A percentile compares a stretch with the other conserved stretches of the same genome.
Conservation (phyloP, 2,888 invertebrate species). For the Xestia rhomboidea region DNA sequence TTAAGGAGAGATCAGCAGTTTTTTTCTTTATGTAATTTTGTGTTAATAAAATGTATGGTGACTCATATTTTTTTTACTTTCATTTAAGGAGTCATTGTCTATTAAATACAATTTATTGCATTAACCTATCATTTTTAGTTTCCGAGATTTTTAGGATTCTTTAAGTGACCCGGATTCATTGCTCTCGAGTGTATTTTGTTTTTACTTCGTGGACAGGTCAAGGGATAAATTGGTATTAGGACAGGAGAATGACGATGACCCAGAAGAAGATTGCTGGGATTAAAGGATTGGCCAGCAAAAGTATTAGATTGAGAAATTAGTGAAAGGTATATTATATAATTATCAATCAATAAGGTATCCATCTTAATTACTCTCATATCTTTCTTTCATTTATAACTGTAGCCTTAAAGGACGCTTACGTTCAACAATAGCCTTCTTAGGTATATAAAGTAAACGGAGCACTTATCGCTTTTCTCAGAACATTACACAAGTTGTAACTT, state of each 20-base stretch:
- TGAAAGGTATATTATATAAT: not conserved
- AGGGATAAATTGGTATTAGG: not conserved
- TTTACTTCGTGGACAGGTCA: no score
- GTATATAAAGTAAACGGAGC: slow-evolving; percentile 11
- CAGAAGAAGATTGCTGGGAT: not conserved
- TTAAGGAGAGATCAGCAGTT: no score
- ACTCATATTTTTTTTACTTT: no score
- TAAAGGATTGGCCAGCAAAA: no score
- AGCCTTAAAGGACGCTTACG: not conserved
- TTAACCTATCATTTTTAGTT: no score
- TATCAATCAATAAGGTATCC: not conserved
- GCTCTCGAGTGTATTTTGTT: no score
- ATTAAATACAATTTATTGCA: no score
- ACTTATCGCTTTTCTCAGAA: slow-evolving; percentile 46
- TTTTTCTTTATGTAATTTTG: no score
- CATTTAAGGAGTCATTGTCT: no score
- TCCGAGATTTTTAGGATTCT: no score
- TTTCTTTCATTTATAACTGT: not conserved
- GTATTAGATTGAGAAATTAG: not conserved
- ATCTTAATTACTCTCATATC: not conserved
- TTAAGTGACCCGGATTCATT: no score
- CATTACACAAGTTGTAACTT: slow-evolving; percentile 47
- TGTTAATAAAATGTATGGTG: no score
- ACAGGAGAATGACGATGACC: not conserved
- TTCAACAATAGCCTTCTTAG: not conserved